Conservation (phyloP, 2,888 invertebrate genomes). For the Drosophila birchii region DNA sequence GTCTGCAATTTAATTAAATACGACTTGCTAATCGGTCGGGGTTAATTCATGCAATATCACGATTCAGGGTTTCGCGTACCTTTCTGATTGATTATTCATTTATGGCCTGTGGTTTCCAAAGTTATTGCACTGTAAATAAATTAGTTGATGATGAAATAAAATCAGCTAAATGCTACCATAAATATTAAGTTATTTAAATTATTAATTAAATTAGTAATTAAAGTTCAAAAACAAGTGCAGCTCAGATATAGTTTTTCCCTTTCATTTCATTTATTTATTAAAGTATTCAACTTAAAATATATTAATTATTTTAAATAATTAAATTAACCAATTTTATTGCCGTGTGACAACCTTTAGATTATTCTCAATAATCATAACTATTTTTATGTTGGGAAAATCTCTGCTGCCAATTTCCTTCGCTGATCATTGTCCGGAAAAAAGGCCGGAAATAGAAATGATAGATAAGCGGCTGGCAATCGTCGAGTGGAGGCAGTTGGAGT, state of each 20-base stretch:
- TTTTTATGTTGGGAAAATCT: conserved; percentile 27
- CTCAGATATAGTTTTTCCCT: too few species aligned
- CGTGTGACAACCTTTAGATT: background rate
- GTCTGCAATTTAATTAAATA: conserved; percentile 30
- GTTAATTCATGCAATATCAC: conserved; percentile 39
- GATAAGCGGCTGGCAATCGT: conserved; percentile 18
- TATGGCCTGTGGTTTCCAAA: conserved; percentile 19
- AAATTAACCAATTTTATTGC: background rate
- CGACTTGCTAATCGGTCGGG: conserved; percentile 29
- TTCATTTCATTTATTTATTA: background rate
- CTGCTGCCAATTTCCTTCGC: conserved; percentile 22
- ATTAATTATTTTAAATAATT: background rate
- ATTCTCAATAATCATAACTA: conserved; percentile 9
- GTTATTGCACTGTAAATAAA: conserved; percentile 9
- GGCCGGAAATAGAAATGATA: conserved; percentile 38
- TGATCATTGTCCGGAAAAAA: conserved; percentile 7
- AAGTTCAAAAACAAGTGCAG: too few species aligned
- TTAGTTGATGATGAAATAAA: too few species aligned
- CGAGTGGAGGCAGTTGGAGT: conserved; percentile 15
- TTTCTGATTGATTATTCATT: conserved; percentile 24
- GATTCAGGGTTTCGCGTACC: conserved; percentile 16
- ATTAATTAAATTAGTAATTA: too few species aligned
- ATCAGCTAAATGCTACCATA: too few species aligned
- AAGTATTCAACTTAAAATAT: too few species aligned
- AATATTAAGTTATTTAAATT: too few species aligned